Evolutionary conservation across 2,888 invertebrate species (phyloP).

Genomic region (Alviniconcha strummeri): DNA sequence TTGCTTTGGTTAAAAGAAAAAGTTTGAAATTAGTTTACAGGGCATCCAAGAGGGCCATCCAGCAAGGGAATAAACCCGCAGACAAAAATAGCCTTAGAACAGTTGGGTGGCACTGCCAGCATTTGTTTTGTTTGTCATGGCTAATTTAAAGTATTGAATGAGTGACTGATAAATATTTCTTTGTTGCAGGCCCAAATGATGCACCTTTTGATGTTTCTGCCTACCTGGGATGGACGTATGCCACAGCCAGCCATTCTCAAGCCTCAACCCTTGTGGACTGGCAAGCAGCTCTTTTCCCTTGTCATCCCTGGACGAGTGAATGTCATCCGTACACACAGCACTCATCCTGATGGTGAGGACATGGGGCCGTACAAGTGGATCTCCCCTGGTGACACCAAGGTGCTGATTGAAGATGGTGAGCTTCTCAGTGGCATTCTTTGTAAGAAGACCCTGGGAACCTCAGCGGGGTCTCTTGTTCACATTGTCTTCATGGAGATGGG

Average conservation of each 20-base stretch:
- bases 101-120: too few relatives aligned
- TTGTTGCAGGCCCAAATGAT: conserved; percentile 90
- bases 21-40: too few relatives aligned
- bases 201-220: conserved; percentile 98
- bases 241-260: conserved; percentile 98
- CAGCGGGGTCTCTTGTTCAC: conserved; percentile 97
- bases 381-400: conserved; percentile 98
- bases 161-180: neutral
- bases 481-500: conserved; percentile 98
- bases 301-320: conserved; percentile 98
- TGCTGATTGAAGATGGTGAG: conserved; percentile 98
- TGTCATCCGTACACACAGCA: conserved; percentile 97
- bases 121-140: neutral
- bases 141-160: neutral
- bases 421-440: conserved; percentile 98
- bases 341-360: conserved; percentile 99
- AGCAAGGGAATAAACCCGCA: too few relatives aligned
- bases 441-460: conserved; percentile 97
- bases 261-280: conserved; percentile 97
- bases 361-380: conserved; percentile 99
- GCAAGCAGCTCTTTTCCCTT: conserved; percentile 95
- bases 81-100: too few relatives aligned
- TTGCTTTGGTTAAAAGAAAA: too few relatives aligned
- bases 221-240: conserved; percentile 99
- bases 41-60: too few relatives aligned